Evolutionary conservation across 2,888 invertebrate genomes (phyloP), one percentile per base, ranked within the genome.

Genomic region (Synergus japonicus): DNA sequence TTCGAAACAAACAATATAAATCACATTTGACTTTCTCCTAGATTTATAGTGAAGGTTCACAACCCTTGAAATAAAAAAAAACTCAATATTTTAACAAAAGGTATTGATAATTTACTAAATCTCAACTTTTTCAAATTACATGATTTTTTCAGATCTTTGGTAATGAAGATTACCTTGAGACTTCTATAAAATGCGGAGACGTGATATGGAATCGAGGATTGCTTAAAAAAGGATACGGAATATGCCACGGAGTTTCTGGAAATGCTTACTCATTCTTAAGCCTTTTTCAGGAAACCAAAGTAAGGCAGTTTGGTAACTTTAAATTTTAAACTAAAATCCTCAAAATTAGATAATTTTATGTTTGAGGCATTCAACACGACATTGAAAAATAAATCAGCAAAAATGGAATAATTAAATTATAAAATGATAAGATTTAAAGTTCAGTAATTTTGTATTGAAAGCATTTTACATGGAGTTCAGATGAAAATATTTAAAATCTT

Each of bases 181-280:
- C 94, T 65, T 97, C 97, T 15, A 82, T 94, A 73, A 93, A 94
- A 85, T 96, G 96, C 87, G 96, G 95, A 4, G 96, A 97, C 77
- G 94, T 96, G 13, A 94, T 97, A 81, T 98, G 98, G 98, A 88
- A 94, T 78, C 93, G 97, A 84, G 98, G 98, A 5, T 91, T 98
- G 37, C 92, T 97, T 63, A 94, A 93, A 84, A 98, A 97, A 93
- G 97, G 98, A 9, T 97, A 96, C 90, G 96, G 97, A 81, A 92
- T 98, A 29, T 98, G 98, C 89, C 98, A 98, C 89, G 98, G 98
- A 1, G 96, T 96, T 4, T 94, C 97, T 83, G 98, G 98, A 79
- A 98, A 98, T 92, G 97, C 96, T 1, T 98, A 97, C 89, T 94
- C 96, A 10, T 97, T 98, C 89, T 93, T 98, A 77, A 94, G 95